Evolutionary conservation across 1,140 invertebrate genomes (phyloP).

Genomic region (Sesamia nonagrioides): DNA sequence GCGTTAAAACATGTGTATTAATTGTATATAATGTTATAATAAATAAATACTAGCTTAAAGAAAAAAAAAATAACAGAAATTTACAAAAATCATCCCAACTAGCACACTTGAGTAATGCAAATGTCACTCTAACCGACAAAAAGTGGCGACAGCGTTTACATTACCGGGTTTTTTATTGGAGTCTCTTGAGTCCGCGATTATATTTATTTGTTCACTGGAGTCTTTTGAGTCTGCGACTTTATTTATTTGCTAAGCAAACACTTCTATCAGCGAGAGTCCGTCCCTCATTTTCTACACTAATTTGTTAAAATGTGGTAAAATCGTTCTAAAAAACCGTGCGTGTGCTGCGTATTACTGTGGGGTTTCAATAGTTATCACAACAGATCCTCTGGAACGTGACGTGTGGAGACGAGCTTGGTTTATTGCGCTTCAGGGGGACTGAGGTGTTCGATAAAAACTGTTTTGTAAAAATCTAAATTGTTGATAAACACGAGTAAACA

Average conservation of each 20-base stretch:
- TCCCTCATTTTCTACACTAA: neutral
- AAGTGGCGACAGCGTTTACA: neutral
- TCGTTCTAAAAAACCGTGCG: too few species aligned
- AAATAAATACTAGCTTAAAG: neutral
- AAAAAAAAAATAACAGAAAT: neutral
- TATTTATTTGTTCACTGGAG: constrained; percentile 1
- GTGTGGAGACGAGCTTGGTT: neutral
- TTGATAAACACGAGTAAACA: neutral
- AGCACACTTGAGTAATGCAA: neutral
- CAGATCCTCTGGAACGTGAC: constrained; percentile 1
- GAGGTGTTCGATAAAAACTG: neutral
- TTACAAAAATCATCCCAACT: neutral
- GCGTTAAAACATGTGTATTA: too few species aligned
- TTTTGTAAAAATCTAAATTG: neutral
- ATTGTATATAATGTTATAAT: too few species aligned
- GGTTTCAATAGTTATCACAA: neutral
- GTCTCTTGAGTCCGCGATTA: neutral
- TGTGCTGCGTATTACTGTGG: too few species aligned
- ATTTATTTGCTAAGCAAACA: constrained; percentile 8
- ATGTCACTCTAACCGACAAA: neutral
- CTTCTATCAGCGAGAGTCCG: neutral
- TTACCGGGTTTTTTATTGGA: constrained; percentile 12
- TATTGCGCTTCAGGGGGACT: neutral
- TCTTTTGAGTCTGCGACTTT: neutral
- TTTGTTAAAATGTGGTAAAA: neutral